Percentiles rank a stretch among this genome's conserved stretches.
Evolutionary conservation across 2,113 vertebrate genomes (phyloP).

Genomic region (rat (Rattus norvegicus)): GRCr8 NC_086022.1:44609001-44609500

Average conservation of each 20-base stretch:
- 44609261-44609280: background rate
- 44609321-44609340: conserved; percentile 51
- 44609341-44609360: conserved; percentile 67
- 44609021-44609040: conserved; percentile 49
- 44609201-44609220: conserved; percentile 15
- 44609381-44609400: conserved; percentile 66
- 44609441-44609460: conserved; percentile 17
- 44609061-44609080: conserved; percentile 62
- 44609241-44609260: conserved; percentile 46
- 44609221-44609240: background rate
- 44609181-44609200: conserved; percentile 43
- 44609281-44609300: conserved; percentile 62
- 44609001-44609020: conserved; percentile 50
- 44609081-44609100: conserved; percentile 23
- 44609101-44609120: background rate
- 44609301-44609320: conserved; percentile 41
- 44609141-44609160: conserved; percentile 38
- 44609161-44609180: conserved; percentile 8
- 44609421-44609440: conserved; percentile 46
- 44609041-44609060: conserved; percentile 13
- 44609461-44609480: conserved; percentile 76
- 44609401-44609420: conserved; percentile 72
- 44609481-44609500: conserved; percentile 33
- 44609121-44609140: conserved; percentile 55
- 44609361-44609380: conserved; percentile 59